Evolutionary conservation across 2,113 vertebrate genomes (phyloP).

Genomic region (Mus musculus): DNA sequence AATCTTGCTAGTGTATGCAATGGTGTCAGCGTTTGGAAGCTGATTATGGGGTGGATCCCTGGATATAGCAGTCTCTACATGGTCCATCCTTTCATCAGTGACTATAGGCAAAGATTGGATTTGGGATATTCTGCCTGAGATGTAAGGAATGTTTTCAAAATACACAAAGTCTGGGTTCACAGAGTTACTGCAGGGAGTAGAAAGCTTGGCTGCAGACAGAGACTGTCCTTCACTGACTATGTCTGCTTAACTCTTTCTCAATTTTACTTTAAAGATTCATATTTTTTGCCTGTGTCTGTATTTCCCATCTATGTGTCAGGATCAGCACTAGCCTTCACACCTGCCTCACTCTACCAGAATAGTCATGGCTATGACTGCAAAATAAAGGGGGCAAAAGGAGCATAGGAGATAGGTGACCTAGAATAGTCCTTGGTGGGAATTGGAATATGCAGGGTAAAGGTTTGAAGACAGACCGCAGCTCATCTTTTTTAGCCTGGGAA

Average conservation of each 20-base stretch:
- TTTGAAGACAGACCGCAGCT: neutral
- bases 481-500: neutral
- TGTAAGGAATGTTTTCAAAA: slow-evolving; percentile 4
- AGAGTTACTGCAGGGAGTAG: neutral
- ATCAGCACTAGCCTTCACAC: neutral
- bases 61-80: too few relatives aligned
- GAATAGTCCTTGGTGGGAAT: neutral
- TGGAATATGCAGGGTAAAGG: neutral
- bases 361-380: neutral
- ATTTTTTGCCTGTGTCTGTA: neutral
- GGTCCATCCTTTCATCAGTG: neutral
- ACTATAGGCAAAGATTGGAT: neutral
- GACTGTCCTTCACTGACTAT: neutral
- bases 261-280: neutral
- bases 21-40: too few relatives aligned
- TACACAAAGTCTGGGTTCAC: neutral
- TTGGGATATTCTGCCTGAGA: neutral
- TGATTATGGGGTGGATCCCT: too few relatives aligned
- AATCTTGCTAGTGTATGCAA: too few relatives aligned
- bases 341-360: neutral
- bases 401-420: neutral
- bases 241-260: neutral
- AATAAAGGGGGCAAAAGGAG: neutral
- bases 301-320: neutral
- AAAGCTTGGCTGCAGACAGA: neutral